phyloP scores from a whole-genome alignment of 2,113 vertebrate species.

The Calidris pugnax region DNA sequence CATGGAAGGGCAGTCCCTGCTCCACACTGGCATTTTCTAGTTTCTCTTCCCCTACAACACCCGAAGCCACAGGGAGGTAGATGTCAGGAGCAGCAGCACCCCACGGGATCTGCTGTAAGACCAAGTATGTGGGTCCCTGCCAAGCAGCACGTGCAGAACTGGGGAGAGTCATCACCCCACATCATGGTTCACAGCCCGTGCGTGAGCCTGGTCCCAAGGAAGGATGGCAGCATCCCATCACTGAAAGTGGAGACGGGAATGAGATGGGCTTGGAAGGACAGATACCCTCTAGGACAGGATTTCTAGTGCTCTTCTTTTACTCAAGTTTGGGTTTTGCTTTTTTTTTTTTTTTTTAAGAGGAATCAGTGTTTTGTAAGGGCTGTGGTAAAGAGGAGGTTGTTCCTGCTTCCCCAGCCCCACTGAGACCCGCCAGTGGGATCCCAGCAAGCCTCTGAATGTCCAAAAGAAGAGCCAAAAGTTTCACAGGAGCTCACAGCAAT shows the following conservation, averaged over 20 bases:
- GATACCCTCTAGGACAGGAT: neutral
- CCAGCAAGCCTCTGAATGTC: neutral
- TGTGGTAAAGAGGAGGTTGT: neutral
- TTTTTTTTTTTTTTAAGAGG: neutral
- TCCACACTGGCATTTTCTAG: neutral
- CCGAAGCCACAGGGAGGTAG: fast-evolving
- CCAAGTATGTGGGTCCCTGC: neutral
- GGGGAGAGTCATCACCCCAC: fast-evolving
- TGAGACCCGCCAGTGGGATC: neutral
- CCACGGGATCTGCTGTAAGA: neutral
- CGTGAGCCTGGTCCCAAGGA: neutral
- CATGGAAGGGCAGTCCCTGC: neutral
- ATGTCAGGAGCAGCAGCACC: neutral
- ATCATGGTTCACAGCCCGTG: fast-evolving
- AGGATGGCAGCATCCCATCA: neutral
- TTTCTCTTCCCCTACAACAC: neutral
- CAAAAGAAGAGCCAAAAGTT: neutral
- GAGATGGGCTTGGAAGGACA: neutral
- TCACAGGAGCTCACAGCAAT: neutral
- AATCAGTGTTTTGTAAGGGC: neutral
- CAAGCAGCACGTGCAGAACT: fast-evolving
- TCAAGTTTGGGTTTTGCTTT: neutral
- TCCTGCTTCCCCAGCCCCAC: neutral
- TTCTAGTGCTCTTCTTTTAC: neutral
- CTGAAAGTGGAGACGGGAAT: fast-evolving